Percentiles rank a stretch among this genome's conserved stretches.
Evolutionary conservation across 2,797 vertebrate genomes (phyloP).

Genomic region (Masticophis lateralis): DNA sequence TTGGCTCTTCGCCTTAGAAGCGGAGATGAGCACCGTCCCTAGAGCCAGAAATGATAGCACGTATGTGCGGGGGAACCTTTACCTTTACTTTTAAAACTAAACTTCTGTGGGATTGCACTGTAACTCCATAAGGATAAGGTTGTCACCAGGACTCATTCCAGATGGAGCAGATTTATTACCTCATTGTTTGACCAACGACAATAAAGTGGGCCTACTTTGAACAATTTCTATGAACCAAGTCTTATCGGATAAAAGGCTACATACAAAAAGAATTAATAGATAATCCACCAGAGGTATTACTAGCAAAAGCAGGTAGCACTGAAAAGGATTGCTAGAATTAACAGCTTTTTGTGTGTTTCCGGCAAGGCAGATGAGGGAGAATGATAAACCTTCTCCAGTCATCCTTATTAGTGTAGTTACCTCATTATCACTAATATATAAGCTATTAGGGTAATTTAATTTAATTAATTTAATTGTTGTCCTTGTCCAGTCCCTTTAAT

Average conservation of each 20-base stretch:
- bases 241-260: not conserved
- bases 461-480: conserved; percentile 59
- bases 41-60: too few species aligned
- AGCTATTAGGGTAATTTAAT: conserved; percentile 56
- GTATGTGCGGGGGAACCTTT: too few species aligned
- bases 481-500: conserved; percentile 51
- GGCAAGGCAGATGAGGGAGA: conserved; percentile 12
- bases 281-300: not conserved
- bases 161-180: not conserved
- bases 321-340: conserved; percentile 26
- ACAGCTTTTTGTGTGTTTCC: conserved; percentile 37
- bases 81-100: not conserved
- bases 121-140: not conserved
- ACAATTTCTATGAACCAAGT: not conserved
- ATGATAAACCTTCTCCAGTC: conserved; percentile 44
- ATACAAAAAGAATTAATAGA: not conserved
- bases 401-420: conserved; percentile 50
- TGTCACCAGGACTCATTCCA: not conserved
- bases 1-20: too few species aligned
- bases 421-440: conserved; percentile 45
- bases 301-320: conserved; percentile 16
- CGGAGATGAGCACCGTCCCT: too few species aligned
- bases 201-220: not conserved
- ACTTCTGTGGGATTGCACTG: not conserved
- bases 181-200: not conserved